Evolutionary conservation across 2,888 invertebrate genomes (phyloP), one percentile per base, ranked within the genome.

Genomic region (Beris morrisii): DNA sequence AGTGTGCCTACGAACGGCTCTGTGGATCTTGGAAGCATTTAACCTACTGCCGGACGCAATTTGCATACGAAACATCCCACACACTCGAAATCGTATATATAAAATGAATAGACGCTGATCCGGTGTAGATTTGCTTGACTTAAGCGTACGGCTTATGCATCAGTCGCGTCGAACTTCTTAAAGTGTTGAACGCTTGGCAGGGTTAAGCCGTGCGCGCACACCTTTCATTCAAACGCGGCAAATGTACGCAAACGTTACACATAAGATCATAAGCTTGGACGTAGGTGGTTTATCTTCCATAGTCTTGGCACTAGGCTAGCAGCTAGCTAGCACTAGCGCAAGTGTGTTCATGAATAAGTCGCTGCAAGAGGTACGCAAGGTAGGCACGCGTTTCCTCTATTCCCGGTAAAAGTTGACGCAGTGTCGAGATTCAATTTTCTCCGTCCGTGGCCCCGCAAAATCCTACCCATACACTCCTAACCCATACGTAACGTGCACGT

Each of bases 1-100:
- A 61, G 52, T 50, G 50, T 11, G 12, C 52, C 28, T 53, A 31
- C 22, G 50, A 22, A 3, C 12, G 4, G 38, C 32, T 61, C 7
- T 43, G 50, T 12, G 22, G 52, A 15, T 31, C 48, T n/a, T 59
- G 58, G 58, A 48, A 59, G 43, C 22, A 28, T 52, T 61, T 61
- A 43, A 61, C 52, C 61, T 61, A 61, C 61, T 50, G 43, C 52
- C 52, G 52, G 30, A 12, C 11, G 30, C 52, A 38, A 61, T 61
- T 61, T 61, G 61, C 61, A 61, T 61, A 61, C 61, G 52, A 52
- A 52, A 12, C 61, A 50, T 52, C 61, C 61, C 38, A 61, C 61
- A 52, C 61, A 61, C 38, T 22, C 3, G 38, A 50, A 61, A 50
- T 61, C 50, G n/a, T 30, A 30, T n/a, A 30, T 7, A 9, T 38